Evolutionary conservation across 2,888 invertebrate genomes (phyloP).

Genomic region (Actias luna): DNA sequence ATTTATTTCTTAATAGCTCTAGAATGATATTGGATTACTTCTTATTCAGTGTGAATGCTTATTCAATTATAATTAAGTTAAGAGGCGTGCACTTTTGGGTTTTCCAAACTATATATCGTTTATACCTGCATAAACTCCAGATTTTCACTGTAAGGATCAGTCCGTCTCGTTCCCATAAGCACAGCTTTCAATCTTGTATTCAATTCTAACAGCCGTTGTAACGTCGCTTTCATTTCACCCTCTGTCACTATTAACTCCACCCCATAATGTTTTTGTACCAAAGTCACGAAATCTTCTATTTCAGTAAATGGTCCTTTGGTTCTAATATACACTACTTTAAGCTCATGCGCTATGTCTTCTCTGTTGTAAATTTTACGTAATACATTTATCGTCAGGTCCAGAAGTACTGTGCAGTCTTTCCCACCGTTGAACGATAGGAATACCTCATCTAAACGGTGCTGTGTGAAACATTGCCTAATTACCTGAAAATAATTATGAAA

Average conservation of each 20-base stretch:
- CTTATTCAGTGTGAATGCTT: too few species aligned
- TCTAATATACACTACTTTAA: constrained; percentile 90
- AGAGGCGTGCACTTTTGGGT: too few species aligned
- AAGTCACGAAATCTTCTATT: constrained; percentile 90
- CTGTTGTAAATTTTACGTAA: constrained; percentile 50
- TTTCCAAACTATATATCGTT: background rate
- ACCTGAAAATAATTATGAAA: constrained; percentile 61
- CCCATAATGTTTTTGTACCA: constrained; percentile 86
- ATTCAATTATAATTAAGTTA: too few species aligned
- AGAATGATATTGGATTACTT: too few species aligned
- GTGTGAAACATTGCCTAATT: constrained; percentile 81
- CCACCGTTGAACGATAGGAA: constrained; percentile 98
- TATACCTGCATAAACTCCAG: constrained; percentile 86
- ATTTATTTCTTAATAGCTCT: too few species aligned
- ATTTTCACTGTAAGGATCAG: constrained; percentile 90
- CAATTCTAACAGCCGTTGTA: constrained; percentile 83
- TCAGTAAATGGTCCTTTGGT: constrained; percentile 92
- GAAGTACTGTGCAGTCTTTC: constrained; percentile 97
- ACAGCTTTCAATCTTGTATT: constrained; percentile 87
- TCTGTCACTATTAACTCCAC: constrained; percentile 86
- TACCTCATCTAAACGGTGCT: constrained; percentile 87
- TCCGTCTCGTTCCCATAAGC: constrained; percentile 94
- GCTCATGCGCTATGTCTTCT: constrained; percentile 60
- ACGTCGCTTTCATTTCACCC: constrained; percentile 87
- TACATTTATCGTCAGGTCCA: constrained; percentile 74